Conservation (phyloP, 2,797 vertebrate species). For the Remorina albescens region DNA sequence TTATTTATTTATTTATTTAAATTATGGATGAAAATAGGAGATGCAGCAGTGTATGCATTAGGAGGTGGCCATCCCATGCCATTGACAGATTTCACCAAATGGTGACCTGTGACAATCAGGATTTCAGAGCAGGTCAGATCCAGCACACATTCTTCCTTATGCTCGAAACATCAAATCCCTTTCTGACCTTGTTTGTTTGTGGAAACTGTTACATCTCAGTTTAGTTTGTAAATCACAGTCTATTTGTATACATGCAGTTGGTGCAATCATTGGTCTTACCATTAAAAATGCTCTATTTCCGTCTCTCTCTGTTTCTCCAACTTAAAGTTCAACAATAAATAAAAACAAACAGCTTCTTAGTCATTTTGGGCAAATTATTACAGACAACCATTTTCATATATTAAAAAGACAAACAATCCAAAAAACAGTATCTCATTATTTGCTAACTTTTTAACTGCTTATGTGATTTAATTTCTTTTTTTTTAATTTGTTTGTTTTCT, state of each 20-base stretch:
- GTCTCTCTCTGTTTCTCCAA: neutral
- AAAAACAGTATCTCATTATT: no score
- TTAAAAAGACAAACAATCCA: neutral
- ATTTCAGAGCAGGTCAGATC: no score
- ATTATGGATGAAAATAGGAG: no score
- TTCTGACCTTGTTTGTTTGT: constrained; percentile 1
- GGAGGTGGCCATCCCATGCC: no score
- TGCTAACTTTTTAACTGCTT: no score
- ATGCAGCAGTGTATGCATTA: no score
- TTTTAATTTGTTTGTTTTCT: no score
- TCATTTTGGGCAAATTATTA: neutral
- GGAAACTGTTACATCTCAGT: constrained; percentile 12
- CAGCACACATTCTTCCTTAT: no score
- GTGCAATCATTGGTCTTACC: constrained; percentile 14
- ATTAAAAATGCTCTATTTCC: constrained; percentile 5
- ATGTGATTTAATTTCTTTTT: no score
- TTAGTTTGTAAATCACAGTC: constrained; percentile 15
- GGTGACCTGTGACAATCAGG: neutral
- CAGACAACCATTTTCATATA: neutral
- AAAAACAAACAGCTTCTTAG: neutral
- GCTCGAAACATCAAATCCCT: neutral
- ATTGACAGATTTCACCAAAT: no score
- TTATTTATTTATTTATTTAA: no score
- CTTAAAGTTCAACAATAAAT: neutral
- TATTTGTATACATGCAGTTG: constrained; percentile 15